These are phyloP conservation scores for Epinotia ramella DNA, from an alignment of 2,888 invertebrate genomes.

Conservation along the genomic window DNA sequence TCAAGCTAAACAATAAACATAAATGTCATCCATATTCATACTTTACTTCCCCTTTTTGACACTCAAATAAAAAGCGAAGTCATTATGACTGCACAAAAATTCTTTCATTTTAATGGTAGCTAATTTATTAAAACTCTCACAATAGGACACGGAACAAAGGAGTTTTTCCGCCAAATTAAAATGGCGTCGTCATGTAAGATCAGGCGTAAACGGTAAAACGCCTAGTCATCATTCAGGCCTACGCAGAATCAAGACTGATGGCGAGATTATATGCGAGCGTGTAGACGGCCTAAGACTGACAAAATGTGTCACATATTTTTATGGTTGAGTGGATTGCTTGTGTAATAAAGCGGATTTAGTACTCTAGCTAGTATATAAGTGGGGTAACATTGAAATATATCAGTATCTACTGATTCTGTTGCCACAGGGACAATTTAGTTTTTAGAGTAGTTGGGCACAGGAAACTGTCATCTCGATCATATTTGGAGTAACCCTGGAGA, in stretches of 20 bases:
- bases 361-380: neutral
- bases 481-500: too few species aligned
- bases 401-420: too few species aligned
- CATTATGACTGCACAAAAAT: neutral
- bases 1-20: too few species aligned
- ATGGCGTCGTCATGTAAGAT: constrained; percentile 41
- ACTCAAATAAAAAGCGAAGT: neutral
- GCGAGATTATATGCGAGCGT: constrained; percentile 49
- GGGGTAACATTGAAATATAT: too few species aligned
- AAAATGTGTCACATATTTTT: constrained; percentile 24
- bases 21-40: neutral
- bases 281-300: constrained; percentile 47
- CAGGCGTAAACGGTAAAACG: constrained; percentile 35
- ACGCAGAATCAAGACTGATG: constrained; percentile 52
- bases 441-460: too few species aligned
- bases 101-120: constrained; percentile 9
- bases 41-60: neutral
- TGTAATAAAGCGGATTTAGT: neutral
- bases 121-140: constrained; percentile 4
- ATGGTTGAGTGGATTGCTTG: constrained; percentile 3
- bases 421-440: too few species aligned
- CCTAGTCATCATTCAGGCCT: constrained; percentile 51
- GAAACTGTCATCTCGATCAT: too few species aligned
- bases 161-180: constrained; percentile 36
- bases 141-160: constrained; percentile 14